These are phyloP conservation scores for Seriola dumerili DNA, from an alignment of 2,113 vertebrate species.

Conservation along the genomic window DNA sequence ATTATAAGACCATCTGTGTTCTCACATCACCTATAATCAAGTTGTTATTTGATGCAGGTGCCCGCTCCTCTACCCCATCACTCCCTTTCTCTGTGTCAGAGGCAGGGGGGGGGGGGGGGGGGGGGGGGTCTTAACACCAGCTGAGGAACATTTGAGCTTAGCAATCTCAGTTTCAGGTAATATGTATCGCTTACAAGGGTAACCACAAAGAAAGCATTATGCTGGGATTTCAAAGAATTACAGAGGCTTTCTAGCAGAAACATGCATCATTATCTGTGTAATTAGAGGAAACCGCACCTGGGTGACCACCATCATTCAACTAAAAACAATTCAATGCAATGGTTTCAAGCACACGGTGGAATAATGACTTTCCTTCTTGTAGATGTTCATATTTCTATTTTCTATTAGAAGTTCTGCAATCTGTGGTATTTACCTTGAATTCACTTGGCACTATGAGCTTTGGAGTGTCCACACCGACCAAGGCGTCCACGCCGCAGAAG, in stretches of 20 bases:
- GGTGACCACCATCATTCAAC: neutral
- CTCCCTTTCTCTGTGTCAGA: constrained; percentile 1
- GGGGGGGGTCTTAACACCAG: constrained; percentile 9
- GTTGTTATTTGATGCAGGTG: constrained; percentile 57
- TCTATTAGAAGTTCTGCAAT: neutral
- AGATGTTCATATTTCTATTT: neutral
- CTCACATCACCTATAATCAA: constrained; percentile 70
- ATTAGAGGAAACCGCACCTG: constrained; percentile 41
- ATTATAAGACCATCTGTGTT: constrained; percentile 49
- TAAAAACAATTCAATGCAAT: neutral
- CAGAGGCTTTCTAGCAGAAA: constrained; percentile 43
- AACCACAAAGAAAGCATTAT: constrained; percentile 64
- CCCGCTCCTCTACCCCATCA: constrained; percentile 10
- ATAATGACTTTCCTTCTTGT: too few species aligned
- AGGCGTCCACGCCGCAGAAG: constrained; percentile 95
- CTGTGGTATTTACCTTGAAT: constrained; percentile 90
- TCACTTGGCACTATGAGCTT: constrained; percentile 98
- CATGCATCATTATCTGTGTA: constrained; percentile 47
- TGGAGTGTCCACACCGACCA: constrained; percentile 95
- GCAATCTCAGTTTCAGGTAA: constrained; percentile 55
- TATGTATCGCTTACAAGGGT: neutral
- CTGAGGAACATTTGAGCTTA: constrained; percentile 38
- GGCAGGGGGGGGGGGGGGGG: neutral
- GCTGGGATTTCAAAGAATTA: constrained; percentile 49
- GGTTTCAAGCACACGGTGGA: neutral